These are phyloP conservation scores for Neopelma chrysocephalum DNA, from an alignment of 2,797 vertebrate species.

Conservation along the genomic window DNA sequence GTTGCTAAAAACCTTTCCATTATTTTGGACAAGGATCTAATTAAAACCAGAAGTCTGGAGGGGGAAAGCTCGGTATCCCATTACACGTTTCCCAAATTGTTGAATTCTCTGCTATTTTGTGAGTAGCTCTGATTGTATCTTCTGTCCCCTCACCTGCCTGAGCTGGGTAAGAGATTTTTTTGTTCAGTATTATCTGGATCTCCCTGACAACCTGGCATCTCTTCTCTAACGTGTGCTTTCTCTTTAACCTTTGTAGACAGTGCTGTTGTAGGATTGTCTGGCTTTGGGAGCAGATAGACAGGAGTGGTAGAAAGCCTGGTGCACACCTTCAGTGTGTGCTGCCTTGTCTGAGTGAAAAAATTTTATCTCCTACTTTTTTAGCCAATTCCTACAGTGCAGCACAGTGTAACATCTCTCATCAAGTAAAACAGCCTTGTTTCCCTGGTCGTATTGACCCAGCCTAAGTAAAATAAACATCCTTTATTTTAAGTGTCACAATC, in stretches of 20 bases:
- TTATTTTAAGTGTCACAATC: neutral
- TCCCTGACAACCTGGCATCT: conserved; percentile 12
- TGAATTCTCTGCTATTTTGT: neutral
- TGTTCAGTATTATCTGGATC: neutral
- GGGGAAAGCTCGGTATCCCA: neutral
- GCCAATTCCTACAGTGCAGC: neutral
- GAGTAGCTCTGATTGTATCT: neutral
- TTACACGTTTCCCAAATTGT: neutral
- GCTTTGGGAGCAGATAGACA: neutral
- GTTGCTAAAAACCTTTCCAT: neutral
- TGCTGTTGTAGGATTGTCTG: neutral
- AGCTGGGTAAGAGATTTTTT: neutral
- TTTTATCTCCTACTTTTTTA: neutral
- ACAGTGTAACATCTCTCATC: neutral
- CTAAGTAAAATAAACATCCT: neutral
- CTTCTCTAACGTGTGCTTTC: neutral
- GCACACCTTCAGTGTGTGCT: neutral
- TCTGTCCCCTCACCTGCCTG: neutral
- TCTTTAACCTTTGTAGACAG: neutral
- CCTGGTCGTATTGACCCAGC: neutral
- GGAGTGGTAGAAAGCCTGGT: neutral
- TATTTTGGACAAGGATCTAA: conserved; percentile 28
- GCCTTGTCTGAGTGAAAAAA: neutral
- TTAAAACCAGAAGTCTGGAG: conserved; percentile 31
- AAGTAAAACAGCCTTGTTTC: neutral